Conservation (phyloP, 1,140 invertebrate genomes). For the Leguminivora glycinivorella region DNA sequence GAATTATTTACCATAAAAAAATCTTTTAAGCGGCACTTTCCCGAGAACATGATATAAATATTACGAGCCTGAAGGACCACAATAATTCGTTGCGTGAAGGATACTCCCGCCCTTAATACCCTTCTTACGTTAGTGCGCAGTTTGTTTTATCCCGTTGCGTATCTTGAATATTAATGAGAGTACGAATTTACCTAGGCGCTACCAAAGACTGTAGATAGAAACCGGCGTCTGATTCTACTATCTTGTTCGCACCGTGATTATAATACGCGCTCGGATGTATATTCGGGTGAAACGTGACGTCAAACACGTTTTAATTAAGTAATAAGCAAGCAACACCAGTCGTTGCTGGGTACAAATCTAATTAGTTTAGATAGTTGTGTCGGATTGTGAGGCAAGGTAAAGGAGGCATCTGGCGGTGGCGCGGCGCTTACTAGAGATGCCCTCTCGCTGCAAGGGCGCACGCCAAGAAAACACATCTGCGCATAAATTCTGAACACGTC, state of each 20-base stretch:
- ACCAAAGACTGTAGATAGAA: conserved; percentile 2
- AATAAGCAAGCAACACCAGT: conserved; percentile 24
- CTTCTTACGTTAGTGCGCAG: conserved; percentile 29
- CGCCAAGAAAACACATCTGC: conserved; percentile 54
- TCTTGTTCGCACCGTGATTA: conserved; percentile 14
- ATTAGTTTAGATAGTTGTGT: conserved; percentile 15
- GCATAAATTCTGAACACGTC: conserved; percentile 66
- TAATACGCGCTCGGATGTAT: conserved; percentile 17
- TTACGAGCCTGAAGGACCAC: conserved; percentile 11
- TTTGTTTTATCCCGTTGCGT: conserved; percentile 24
- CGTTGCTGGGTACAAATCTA: conserved; percentile 6
- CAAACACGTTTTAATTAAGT: conserved; percentile 26
- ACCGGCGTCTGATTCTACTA: neutral
- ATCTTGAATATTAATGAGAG: conserved; percentile 28
- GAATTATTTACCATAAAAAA: neutral
- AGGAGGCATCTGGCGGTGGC: conserved; percentile 28
- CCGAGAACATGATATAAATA: conserved; percentile 9
- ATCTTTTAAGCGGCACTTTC: neutral
- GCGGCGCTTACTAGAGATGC: conserved; percentile 16
- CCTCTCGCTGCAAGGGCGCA: conserved; percentile 30
- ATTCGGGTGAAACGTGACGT: conserved; percentile 25
- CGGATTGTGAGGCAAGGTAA: conserved; percentile 11
- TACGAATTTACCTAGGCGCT: conserved; percentile 16
- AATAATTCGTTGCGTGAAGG: conserved; percentile 24
- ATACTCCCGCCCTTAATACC: conserved; percentile 24